Conservation (phyloP, 2,888 invertebrate species). For the Rotaria macrura region DNA sequence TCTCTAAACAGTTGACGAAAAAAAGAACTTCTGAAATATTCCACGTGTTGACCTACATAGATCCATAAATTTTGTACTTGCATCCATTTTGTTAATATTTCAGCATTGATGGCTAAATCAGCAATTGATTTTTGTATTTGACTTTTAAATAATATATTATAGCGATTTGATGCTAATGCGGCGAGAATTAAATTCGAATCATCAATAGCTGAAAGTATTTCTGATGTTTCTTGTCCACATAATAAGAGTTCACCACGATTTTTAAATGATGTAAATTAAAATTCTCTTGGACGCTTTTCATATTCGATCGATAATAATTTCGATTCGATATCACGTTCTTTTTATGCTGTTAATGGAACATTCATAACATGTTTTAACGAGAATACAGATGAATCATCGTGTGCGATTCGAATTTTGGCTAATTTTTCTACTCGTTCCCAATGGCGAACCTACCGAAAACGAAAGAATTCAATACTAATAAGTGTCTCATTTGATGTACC, state of each 20-base stretch:
- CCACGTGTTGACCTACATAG: constrained; percentile 32
- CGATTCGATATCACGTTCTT: constrained; percentile 79
- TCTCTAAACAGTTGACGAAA: no score
- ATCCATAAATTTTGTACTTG: constrained; percentile 77
- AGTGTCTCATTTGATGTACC: no score
- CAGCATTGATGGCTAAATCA: constrained; percentile 67
- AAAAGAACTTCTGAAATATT: no score
- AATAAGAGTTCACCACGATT: constrained; percentile 69
- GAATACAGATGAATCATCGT: background rate
- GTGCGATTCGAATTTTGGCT: background rate
- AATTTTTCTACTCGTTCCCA: constrained; percentile 89
- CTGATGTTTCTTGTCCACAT: constrained; percentile 58
- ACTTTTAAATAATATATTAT: constrained; percentile 73
- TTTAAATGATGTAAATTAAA: constrained; percentile 66
- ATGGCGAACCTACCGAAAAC: background rate
- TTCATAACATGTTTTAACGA: constrained; percentile 51
- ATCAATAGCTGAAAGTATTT: constrained; percentile 17
- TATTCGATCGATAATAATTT: constrained; percentile 56
- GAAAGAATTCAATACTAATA: no score
- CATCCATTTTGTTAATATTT: constrained; percentile 75
- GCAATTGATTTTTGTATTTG: constrained; percentile 70
- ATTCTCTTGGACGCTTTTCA: constrained; percentile 51
- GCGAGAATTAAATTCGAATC: constrained; percentile 10
- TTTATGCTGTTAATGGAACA: constrained; percentile 73
- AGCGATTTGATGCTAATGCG: constrained; percentile 50